These are phyloP conservation scores for Sphaerophoria rueppellii DNA, from an alignment of 2,888 invertebrate genomes.

Conservation along the genomic window DNA sequence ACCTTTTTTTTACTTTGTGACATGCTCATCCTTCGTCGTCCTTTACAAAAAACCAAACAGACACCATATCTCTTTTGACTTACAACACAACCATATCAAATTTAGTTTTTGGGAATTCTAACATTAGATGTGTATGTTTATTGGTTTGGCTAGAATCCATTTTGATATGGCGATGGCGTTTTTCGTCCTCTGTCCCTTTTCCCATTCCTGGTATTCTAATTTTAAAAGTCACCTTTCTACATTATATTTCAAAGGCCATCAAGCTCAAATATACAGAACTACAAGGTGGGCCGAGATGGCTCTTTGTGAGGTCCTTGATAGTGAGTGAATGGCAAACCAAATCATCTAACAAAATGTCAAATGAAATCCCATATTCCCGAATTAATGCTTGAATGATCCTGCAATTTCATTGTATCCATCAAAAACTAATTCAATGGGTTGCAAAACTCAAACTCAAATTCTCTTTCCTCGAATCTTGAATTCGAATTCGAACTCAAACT, in stretches of 20 bases:
- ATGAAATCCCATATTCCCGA: slow-evolving; percentile 74
- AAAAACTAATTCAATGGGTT: slow-evolving; percentile 66
- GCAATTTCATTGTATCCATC: slow-evolving; percentile 74
- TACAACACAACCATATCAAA: slow-evolving; percentile 54
- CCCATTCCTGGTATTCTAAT: not conserved
- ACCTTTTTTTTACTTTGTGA: slow-evolving; percentile 7
- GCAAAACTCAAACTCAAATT: slow-evolving; percentile 16
- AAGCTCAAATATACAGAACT: slow-evolving; percentile 8
- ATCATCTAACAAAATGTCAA: slow-evolving; percentile 74
- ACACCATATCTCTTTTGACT: slow-evolving; percentile 39
- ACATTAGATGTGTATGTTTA: slow-evolving; percentile 23
- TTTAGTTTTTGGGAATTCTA: slow-evolving; percentile 32
- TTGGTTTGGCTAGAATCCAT: slow-evolving; percentile 54
- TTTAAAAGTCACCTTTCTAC: not conserved
- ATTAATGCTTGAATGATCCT: slow-evolving; percentile 74
- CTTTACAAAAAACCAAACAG: slow-evolving; percentile 26
- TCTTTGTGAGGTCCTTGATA: slow-evolving; percentile 38
- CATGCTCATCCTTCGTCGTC: slow-evolving; percentile 18
- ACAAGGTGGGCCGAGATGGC: not conserved
- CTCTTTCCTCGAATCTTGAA: not conserved
- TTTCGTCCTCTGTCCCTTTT: not conserved
- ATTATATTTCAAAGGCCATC: slow-evolving; percentile 46
- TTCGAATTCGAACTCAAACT: not conserved
- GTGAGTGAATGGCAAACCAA: slow-evolving; percentile 59
- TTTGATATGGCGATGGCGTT: slow-evolving; percentile 6